Percentiles rank a stretch among this genome's conserved stretches.
phyloP scores from a whole-genome alignment of 2,113 vertebrate genomes.

The Pseudonaja textilis region DNA sequence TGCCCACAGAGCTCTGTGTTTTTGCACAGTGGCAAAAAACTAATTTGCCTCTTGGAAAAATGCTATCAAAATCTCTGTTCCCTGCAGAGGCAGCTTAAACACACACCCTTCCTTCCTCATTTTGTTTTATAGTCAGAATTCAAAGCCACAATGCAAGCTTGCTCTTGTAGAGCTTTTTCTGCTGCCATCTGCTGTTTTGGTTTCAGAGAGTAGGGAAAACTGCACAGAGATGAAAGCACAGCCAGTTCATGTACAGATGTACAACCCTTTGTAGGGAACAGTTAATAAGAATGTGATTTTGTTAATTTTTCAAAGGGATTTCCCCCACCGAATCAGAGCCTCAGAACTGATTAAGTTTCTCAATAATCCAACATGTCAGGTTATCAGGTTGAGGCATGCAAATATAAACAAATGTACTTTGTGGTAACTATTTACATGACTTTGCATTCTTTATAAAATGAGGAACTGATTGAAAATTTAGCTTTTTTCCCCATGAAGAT shows the following conservation, averaged over 20 bases:
- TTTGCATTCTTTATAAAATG: background rate
- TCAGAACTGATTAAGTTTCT: background rate
- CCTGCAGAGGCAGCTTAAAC: background rate
- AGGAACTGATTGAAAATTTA: background rate
- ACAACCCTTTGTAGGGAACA: background rate
- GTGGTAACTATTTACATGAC: background rate
- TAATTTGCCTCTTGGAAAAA: background rate
- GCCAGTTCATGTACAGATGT: background rate
- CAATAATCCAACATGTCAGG: background rate
- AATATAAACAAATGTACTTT: background rate
- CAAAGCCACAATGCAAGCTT: constrained; percentile 13
- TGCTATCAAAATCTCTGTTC: background rate
- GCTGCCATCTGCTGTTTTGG: constrained; percentile 18
- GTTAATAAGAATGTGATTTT: background rate
- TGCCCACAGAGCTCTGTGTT: background rate
- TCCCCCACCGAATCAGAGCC: background rate
- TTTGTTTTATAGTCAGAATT: constrained; percentile 24
- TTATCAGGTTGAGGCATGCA: background rate
- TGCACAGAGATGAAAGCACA: background rate
- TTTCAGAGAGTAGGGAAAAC: background rate
- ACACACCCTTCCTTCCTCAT: background rate
- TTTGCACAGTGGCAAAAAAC: background rate
- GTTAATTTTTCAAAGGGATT: background rate
- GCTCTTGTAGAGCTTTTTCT: background rate
- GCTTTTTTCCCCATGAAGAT: background rate